Evolutionary conservation across 2,113 vertebrate genomes (phyloP), one percentile per base, ranked within the genome.

Genomic region (Sinocyclocheilus anshuiensis): DNA sequence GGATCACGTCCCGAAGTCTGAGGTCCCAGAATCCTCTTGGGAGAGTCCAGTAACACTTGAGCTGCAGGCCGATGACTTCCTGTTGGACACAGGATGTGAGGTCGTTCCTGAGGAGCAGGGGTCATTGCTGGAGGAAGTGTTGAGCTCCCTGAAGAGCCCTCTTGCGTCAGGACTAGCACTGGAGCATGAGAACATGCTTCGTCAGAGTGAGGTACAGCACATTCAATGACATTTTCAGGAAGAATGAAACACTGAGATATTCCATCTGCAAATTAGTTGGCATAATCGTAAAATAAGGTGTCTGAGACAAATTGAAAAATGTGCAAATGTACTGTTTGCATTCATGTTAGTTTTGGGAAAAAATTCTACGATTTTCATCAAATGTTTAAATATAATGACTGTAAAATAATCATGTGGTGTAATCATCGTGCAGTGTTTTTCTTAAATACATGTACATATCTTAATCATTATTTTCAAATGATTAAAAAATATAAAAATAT

Each of bases 101-200:
- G 74, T 78, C 26, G 79, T 65, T 3, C 50, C 77, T n/a, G 89
- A 92, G 36, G 89, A 90, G 55, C 92, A 92, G 71, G 84, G 92
- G 55, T 95, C 94, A 4, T 87, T 95, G 78, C 88, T 95, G 53
- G 89, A 93, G 87, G 95, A 95, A 88, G 94, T 95, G 13, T 90
- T 95, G 82, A 95, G 88, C 87, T 95, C 95, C 57, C 79, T 95
- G 45, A 94, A 93, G 88, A 88, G 90, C 1, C 94, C 95, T 1
- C 89, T 94, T 0, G 53, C 50, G 0, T 89, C 92, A 20, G 87
- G 89, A 0, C 69, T 92, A 20, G 86, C 83, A 8, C 50, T 89
- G 71, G 91, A 92, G 26, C 84, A 87, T 0, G 89, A 92, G 8
- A 84, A 36, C 1, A n/a, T 65, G 1, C n/a, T 63, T 82, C 78